Base-by-base conservation (phyloP, 2,113 vertebrate genomes). In the Hucho hucho region DNA sequence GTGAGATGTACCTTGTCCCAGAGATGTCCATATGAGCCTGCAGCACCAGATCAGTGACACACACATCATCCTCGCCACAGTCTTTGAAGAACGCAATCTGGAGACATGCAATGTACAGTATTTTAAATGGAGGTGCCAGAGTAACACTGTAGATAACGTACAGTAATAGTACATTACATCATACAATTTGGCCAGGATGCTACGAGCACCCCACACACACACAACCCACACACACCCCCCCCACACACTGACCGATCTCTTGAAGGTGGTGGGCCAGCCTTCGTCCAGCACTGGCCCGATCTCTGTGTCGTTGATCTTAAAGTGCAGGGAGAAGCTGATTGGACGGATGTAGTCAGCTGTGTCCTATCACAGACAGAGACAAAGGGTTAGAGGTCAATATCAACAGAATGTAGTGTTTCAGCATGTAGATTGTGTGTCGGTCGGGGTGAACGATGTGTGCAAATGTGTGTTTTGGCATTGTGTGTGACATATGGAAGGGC, bases 71-170 rank as follows among this genome's bases (percentile, higher is more conserved):
- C 1, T 96, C 95, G 0, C 97, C 97, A 0, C 97, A 99, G 68
- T 98, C 97, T 90, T 98, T 98, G 25, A 96, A 98, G 90, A 99
- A 99, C 0, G 95, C 93, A 78, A 99, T 94, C 97, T 99, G 80
- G 32, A 75, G 75, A 73, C 63, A 24, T 18, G 12, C 13, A 16
- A 53, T 18, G 16, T 14, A 18, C 14, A 53, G 49, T 16, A 53
- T 53, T 53, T 14, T 16, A 18, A 53, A 53, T 18, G 49, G 49
- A 53, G 49, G 49, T 43, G 37, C 37, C 37, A 43, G 37, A 43
- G 37, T 9, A 43, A 43, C 11, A 18, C 12, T 18, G 49, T 53
- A 16, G 16, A 4, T 14, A 53, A 49, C 3, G 49, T 53, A 53
- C 14, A 18, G 16, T 18, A 53, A 53, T 4, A 18, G 16, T 16